Base-by-base conservation (phyloP, 2,113 vertebrate genomes). In the Bubo bubo region DNA sequence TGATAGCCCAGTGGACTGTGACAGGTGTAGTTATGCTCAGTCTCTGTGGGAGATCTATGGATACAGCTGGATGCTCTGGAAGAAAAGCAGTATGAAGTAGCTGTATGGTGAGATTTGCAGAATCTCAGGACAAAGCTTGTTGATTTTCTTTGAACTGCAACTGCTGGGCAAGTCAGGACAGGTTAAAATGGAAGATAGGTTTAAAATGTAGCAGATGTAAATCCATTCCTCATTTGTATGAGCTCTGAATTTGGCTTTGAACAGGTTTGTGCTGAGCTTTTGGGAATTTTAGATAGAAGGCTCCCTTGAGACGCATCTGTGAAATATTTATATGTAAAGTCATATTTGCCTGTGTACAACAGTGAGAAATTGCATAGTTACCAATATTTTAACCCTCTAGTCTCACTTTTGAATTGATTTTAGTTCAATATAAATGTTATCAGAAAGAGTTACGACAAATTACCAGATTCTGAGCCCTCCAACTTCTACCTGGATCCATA, bases 1-100 rank as follows among this genome's bases (percentile, higher is more conserved):
- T 90, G 91, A 95, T 83, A 94, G 43, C 66, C 32, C 58, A 79
- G 86, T 87, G 80, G 77, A 79, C 94, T 93, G 89, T 97, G 95
- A 91, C 93, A 76, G 86, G 53, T 59, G 27, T 73, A 87, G 86
- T 94, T 95, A 95, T 50, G 53, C 80, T 94, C 30, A 45, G 77
- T 76, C 84, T 76, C 89, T 87, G 66, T 58, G 80, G 91, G 74
- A 90, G 45, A 79, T 90, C 70, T 95, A 35, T 73, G 37, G 72
- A 62, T 95, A 73, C 62, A 96, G 81, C 59, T 85, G 91, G 62
- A 55, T 97, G 58, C 49, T 75, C 89, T 93, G 74, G 81, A 91
- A 93, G n/a, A 82, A 85, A 35, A 89, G 20, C 14, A 73, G 39
- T 21, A 8, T 37, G 6, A 84, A 76, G 9, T 56, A 66, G 24